Percentiles rank a stretch among this genome's conserved stretches.
Evolutionary conservation across 2,113 vertebrate species (phyloP).

Genomic region (Anhinga rufa): DNA sequence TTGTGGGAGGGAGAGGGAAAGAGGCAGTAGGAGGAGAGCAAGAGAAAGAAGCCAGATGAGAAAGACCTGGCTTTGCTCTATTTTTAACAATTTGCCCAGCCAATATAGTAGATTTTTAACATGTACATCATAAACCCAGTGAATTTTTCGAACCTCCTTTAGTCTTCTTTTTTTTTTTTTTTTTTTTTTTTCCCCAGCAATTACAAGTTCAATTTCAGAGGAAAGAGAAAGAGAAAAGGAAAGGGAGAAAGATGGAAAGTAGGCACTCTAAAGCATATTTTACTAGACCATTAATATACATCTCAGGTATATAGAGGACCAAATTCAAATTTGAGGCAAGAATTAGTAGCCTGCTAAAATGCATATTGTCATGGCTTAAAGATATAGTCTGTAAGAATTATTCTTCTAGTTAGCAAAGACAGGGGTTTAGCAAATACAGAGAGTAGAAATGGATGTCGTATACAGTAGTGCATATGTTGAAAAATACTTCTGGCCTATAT

Average conservation of each 20-base stretch:
- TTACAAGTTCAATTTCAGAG: not conserved
- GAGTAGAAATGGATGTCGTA: not conserved
- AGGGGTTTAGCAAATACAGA: not conserved
- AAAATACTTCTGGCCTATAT: not conserved
- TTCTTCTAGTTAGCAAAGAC: not conserved
- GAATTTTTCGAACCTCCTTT: not conserved
- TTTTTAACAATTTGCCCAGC: not conserved
- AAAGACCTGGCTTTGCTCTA: not conserved
- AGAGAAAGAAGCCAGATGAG: not conserved
- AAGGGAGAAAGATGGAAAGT: not conserved
- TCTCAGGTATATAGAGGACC: not conserved
- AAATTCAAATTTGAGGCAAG: not conserved
- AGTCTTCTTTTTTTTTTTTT: not conserved
- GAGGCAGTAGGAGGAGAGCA: not conserved
- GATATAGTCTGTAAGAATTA: not conserved
- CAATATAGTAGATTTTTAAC: not conserved
- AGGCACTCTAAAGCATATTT: not conserved
- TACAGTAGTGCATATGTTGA: not conserved
- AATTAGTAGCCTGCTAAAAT: not conserved
- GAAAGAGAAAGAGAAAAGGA: too few relatives aligned
- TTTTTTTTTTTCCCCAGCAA: not conserved
- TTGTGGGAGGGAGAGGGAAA: not conserved
- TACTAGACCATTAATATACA: not conserved
- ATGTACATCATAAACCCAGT: not conserved
- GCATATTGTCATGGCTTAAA: not conserved